Evolutionary conservation across 2,797 vertebrate species (phyloP), one percentile per base, ranked within the genome.

Genomic region (Dromococcyx pavoninus): DNA sequence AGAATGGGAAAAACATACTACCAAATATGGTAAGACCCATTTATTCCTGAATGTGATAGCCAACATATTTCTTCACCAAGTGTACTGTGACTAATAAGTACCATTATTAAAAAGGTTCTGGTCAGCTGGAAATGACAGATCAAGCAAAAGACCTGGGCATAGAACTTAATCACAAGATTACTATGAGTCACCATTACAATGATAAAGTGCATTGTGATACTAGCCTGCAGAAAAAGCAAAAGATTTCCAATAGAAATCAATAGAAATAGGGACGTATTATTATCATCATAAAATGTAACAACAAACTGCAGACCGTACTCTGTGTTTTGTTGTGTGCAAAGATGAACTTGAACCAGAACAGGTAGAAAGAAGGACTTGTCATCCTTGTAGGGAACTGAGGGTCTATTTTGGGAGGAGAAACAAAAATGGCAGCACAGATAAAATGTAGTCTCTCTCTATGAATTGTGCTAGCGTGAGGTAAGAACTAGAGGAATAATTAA

Each of bases 111-210:
- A 89, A 91, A 8, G n/a, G 54, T 80, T 94, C 75, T 89, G 65
- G 89, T 91, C 73, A 94, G 58, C 50, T 95, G 91, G 58, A 94
- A 94, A 89, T 51, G 79, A 81, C 70, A 92, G 73, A 94, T 65
- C 57, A 85, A 86, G 79, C 22, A 86, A 82, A 94, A 91, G 91
- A 95, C 86, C 90, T 73, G 80, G 90, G 32, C 71, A 33, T 30
- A 73, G 60, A 91, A 84, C 15, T 81, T 84, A 84, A 96, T 90
- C 91, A 96, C 73, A 93, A 94, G 86, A 94, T 84, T 62, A 75
- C 23, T n/a, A 7, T 94, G 94, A 96, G 50, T 95, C 95, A 90
- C 48, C n/a, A 57, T 48, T 37, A n/a, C 9, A 15, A 90, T 70
- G 90, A 94, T 91, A 93, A 94, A 96, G 62, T 22, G 53, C 18